Evolutionary conservation across 2,888 invertebrate genomes (phyloP), one percentile per base, ranked within the genome.

Genomic region (Brenthis ino): DNA sequence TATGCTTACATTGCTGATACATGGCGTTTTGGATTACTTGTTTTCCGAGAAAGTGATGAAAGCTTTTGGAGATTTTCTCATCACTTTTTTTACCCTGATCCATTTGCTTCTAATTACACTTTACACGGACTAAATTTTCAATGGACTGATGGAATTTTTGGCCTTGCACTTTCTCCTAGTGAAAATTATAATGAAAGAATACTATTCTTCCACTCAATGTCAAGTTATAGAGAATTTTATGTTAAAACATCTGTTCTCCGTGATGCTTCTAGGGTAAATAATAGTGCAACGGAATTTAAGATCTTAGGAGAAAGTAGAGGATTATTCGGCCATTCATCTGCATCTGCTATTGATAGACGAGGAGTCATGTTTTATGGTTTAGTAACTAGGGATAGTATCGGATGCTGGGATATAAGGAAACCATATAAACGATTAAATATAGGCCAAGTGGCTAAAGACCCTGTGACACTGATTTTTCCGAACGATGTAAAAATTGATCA

Each of bases 121-220:
- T 86, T 97, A 0, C 96, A 96, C 72, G 96, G 95, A 2, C 79
- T 96, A 0, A 95, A 95, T 73, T 97, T 97, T 79, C 96, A 96
- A 79, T 97, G 97, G 97, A 93, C 96, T 8, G 97, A 97, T 79
- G 97, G 97, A 0, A 94, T 97, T 28, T 96, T 97, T 79, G 96
- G 96, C 0, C 85, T 96, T 75, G 95, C 96, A 0, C 80, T 96
- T 57, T 94, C 95, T n/a, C 95, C 95, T 3, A 80, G 88, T 2
- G 80, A 89, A 65, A 78, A 86, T 56, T 82, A 85, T 16, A 81
- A 87, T 24, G 96, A 97, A 61, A 93, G 96, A 63, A 90, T 95
- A 3, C 81, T 97, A 33, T 97, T 95, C 80, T 97, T 96, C 82
- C 96, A 97, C 85, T 95, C 97, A 0, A 95, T 97, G 95, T 96